These are phyloP conservation scores for Marasmarcha lunaedactyla DNA, from an alignment of 2,888 invertebrate genomes.

Conservation along the genomic window DNA sequence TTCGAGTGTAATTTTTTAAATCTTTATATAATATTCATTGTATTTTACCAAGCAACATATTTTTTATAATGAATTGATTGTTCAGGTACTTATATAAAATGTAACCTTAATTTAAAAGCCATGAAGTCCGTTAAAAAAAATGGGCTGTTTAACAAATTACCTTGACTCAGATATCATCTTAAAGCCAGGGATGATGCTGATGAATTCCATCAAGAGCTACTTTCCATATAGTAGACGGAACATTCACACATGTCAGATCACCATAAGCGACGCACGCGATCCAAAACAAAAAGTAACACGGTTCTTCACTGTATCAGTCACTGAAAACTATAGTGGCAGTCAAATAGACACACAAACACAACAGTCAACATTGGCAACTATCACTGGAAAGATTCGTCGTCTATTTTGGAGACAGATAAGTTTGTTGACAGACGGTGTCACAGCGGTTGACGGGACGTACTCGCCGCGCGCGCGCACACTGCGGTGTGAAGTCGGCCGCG, in stretches of 20 bases:
- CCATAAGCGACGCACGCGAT: constrained; percentile 60
- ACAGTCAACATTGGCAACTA: constrained; percentile 47
- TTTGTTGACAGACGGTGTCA: constrained; percentile 55
- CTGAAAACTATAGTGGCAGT: constrained; percentile 32
- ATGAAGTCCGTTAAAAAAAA: too few relatives aligned
- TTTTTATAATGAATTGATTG: too few relatives aligned
- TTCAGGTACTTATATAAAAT: too few relatives aligned
- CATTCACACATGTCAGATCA: constrained; percentile 60
- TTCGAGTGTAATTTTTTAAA: too few relatives aligned
- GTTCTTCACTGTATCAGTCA: constrained; percentile 47
- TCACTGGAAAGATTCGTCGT: constrained; percentile 42
- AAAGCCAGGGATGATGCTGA: constrained; percentile 22
- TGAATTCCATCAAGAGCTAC: constrained; percentile 50
- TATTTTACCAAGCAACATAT: too few relatives aligned
- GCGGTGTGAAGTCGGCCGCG: constrained; percentile 65
- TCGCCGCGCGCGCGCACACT: constrained; percentile 66
- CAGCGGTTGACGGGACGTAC: constrained; percentile 47
- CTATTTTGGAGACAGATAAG: constrained; percentile 51
- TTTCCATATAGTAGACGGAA: constrained; percentile 55
- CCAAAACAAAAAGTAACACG: constrained; percentile 64
- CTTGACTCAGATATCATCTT: constrained; percentile 30
- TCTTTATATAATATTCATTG: too few relatives aligned
- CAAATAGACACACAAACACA: constrained; percentile 44
- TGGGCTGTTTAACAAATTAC: constrained; percentile 30
- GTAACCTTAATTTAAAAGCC: too few relatives aligned